phyloP scores from a whole-genome alignment of 2,888 invertebrate species.

The Dasysyrphus tricinctus region DNA sequence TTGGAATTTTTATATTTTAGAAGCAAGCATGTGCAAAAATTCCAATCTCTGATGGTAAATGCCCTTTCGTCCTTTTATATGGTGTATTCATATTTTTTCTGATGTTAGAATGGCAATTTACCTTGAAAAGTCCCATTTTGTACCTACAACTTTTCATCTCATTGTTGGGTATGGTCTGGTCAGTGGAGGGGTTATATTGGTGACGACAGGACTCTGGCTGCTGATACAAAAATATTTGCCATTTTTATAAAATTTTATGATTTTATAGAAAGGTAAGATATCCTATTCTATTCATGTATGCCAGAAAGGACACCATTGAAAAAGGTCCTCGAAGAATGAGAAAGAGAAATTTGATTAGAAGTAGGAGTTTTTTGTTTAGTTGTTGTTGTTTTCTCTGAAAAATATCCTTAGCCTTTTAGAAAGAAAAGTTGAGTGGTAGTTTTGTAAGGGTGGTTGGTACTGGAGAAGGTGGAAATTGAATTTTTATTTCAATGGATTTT shows the following conservation, averaged over 20 bases:
- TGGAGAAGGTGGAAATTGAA: constrained; percentile 16
- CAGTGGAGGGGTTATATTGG: background rate
- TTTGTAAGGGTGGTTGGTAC: background rate
- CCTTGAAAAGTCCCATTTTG: constrained; percentile 49
- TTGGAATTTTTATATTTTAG: constrained; percentile 16
- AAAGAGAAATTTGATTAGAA: constrained; percentile 17
- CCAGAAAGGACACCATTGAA: background rate
- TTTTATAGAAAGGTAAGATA: constrained; percentile 61
- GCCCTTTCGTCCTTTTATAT: constrained; percentile 29
- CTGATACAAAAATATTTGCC: constrained; percentile 45
- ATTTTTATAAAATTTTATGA: constrained; percentile 71
- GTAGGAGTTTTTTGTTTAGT: constrained; percentile 1
- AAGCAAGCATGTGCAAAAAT: constrained; percentile 22
- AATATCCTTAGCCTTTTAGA: background rate
- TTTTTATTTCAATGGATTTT: constrained; percentile 34
- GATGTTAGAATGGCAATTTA: constrained; percentile 46
- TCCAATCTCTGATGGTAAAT: constrained; percentile 33
- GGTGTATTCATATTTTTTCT: constrained; percentile 37
- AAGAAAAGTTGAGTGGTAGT: background rate
- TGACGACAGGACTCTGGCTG: constrained; percentile 17
- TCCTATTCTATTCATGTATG: constrained; percentile 43
- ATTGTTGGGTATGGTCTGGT: background rate
- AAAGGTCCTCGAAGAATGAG: background rate
- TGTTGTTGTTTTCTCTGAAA: background rate
- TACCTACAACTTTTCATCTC: background rate